A percentile compares a stretch with the other conserved stretches of the same genome.
Evolutionary conservation across 2,113 vertebrate species (phyloP).

Genomic region (Cavia aperea): DNA sequence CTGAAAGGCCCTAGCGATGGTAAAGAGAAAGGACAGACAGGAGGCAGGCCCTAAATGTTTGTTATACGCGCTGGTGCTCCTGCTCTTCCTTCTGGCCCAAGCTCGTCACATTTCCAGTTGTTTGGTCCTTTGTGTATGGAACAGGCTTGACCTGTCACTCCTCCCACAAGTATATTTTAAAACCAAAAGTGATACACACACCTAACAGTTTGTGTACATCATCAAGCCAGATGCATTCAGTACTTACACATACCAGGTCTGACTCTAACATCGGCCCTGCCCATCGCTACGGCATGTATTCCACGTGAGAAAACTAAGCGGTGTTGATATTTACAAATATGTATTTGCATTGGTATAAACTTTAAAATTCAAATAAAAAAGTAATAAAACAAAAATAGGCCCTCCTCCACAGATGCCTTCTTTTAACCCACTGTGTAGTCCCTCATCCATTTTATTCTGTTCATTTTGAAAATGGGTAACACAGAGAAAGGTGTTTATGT

Average conservation of each 20-base stretch:
- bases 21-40: neutral
- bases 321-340: neutral
- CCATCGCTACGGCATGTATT: neutral
- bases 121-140: neutral
- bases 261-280: neutral
- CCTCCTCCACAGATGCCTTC: neutral
- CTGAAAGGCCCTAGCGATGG: neutral
- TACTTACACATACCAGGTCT: too few relatives aligned
- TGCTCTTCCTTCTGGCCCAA: neutral
- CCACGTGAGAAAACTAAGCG: neutral
- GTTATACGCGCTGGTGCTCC: rapidly evolving
- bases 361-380: neutral
- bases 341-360: neutral
- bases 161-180: neutral
- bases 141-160: neutral
- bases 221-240: neutral
- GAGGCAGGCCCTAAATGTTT: too few relatives aligned
- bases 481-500: neutral
- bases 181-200: neutral
- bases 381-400: neutral
- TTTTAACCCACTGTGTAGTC: neutral
- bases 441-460: neutral
- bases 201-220: too few relatives aligned
- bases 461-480: neutral
- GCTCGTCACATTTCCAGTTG: neutral